Conservation (phyloP, 2,113 vertebrate species). For the Azemiops feae region DNA sequence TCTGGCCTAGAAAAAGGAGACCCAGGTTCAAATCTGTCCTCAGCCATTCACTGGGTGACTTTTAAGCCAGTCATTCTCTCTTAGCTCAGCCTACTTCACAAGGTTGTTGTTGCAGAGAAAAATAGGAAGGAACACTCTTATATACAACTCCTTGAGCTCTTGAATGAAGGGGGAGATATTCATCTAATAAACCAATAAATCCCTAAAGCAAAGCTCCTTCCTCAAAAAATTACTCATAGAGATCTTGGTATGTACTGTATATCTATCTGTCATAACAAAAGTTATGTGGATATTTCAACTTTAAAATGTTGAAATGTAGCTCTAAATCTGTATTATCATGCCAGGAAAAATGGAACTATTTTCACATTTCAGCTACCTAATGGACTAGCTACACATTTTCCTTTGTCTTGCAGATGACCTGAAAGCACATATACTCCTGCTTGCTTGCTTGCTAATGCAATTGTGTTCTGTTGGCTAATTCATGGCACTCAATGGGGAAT, state of each 20-base stretch:
- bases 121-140: neutral
- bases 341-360: constrained; percentile 67
- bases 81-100: neutral
- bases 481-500: constrained; percentile 24
- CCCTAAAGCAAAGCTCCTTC: constrained; percentile 11
- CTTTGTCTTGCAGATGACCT: constrained; percentile 63
- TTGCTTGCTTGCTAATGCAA: constrained; percentile 44
- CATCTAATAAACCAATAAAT: neutral
- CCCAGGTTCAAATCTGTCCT: neutral
- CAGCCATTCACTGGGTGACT: neutral
- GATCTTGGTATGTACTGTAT: constrained; percentile 53
- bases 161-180: neutral
- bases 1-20: neutral
- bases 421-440: constrained; percentile 51
- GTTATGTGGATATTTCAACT: constrained; percentile 58
- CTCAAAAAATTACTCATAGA: constrained; percentile 46
- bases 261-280: constrained; percentile 67
- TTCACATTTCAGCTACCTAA: constrained; percentile 67
- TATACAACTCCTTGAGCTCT: neutral
- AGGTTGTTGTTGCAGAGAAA: neutral
- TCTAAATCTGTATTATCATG: constrained; percentile 63
- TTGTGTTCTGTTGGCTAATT: constrained; percentile 41
- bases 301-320: constrained; percentile 69
- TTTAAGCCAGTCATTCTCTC: neutral
- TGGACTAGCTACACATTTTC: constrained; percentile 63